phyloP scores from a whole-genome alignment of 2,797 vertebrate genomes.

The Enteromius mattozi region DNA sequence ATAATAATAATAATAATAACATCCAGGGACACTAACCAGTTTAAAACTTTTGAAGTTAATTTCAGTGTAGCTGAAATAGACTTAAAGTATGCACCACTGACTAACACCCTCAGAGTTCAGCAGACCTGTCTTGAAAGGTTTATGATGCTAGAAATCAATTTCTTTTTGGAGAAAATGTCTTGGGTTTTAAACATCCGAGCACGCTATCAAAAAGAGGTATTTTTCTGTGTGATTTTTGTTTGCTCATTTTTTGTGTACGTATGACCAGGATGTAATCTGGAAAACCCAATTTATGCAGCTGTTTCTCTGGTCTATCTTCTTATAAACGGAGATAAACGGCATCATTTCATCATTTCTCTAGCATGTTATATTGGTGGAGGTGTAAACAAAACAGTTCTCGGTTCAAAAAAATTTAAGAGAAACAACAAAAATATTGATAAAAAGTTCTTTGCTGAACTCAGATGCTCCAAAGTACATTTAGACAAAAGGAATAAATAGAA shows the following conservation, averaged over 20 bases:
- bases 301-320: not conserved
- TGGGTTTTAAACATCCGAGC: not conserved
- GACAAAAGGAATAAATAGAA: not conserved
- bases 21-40: not conserved
- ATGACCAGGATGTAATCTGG: slow-evolving; percentile 30
- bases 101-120: not conserved
- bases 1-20: not conserved
- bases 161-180: not conserved
- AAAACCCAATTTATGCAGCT: not conserved
- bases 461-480: not conserved
- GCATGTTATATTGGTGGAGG: not conserved
- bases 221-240: slow-evolving; percentile 16
- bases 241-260: slow-evolving; percentile 11
- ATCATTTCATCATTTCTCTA: not conserved
- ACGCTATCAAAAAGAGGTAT: not conserved
- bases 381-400: not conserved
- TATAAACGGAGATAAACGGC: slow-evolving; percentile 2
- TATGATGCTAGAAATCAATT: not conserved
- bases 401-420: not conserved
- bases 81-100: no score
- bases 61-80: not conserved
- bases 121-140: slow-evolving; percentile 4
- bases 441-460: not conserved
- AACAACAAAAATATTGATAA: not conserved
- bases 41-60: not conserved